Evolutionary conservation across 1,140 invertebrate genomes (phyloP).

Genomic region (Oedothorax gibbosus): DNA sequence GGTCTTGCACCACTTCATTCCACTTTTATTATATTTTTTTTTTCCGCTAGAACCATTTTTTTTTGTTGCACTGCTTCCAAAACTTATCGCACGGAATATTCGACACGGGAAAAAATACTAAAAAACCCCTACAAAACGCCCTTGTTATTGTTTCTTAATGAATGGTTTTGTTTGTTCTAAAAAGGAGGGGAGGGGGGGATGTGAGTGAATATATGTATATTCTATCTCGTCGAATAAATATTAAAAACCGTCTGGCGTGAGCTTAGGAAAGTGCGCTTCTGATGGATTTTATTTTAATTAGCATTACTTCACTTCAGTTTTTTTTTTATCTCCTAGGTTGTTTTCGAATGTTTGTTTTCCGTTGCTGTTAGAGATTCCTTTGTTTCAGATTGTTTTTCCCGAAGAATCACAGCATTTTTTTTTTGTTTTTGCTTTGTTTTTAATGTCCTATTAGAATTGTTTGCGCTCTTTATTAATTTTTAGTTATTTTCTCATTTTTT

Average conservation of each 20-base stretch:
- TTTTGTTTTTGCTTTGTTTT: too few species aligned
- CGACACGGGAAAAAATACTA: neutral
- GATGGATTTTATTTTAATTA: slow-evolving; percentile 29
- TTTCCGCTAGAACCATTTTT: neutral
- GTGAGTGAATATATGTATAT: too few species aligned
- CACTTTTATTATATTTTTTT: neutral
- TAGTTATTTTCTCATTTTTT: too few species aligned
- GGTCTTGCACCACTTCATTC: neutral
- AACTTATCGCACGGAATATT: slow-evolving; percentile 29
- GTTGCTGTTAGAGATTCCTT: too few species aligned
- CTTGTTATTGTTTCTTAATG: slow-evolving; percentile 42
- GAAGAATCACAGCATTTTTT: too few species aligned
- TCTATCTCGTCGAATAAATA: too few species aligned
- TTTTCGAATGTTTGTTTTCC: too few species aligned
- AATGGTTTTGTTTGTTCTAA: slow-evolving; percentile 38
- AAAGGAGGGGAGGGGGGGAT: too few species aligned
- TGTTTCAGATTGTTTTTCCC: too few species aligned
- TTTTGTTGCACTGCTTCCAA: slow-evolving; percentile 1
- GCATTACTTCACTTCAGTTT: neutral
- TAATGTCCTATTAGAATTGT: too few species aligned
- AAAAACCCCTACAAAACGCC: slow-evolving; percentile 34
- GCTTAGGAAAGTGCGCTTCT: neutral
- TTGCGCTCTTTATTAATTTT: too few species aligned
- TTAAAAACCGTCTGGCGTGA: neutral
- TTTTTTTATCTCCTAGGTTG: too few species aligned